These are phyloP conservation scores for Meleagris gallopavo DNA, from an alignment of 2,113 vertebrate species.

Conservation along the genomic window DNA sequence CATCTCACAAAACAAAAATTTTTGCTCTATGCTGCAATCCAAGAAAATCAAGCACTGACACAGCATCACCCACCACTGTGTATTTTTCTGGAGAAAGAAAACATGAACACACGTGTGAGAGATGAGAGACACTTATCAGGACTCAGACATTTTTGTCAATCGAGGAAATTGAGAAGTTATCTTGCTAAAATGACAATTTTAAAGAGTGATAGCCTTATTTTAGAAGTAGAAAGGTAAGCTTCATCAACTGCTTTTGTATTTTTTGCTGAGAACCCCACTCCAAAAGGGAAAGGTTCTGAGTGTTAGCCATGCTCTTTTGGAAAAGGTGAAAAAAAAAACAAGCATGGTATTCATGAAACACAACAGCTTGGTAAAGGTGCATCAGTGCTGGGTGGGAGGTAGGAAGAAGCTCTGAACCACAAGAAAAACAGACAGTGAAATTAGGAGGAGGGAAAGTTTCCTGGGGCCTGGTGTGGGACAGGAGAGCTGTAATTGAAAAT, in stretches of 20 bases:
- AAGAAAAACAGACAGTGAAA: not conserved
- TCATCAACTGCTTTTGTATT: not conserved
- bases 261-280: not conserved
- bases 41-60: not conserved
- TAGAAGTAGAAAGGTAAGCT: not conserved
- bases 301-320: not conserved
- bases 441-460: not conserved
- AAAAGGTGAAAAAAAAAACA: not conserved
- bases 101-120: not conserved
- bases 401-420: not conserved
- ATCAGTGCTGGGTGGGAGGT: not conserved
- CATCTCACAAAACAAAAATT: not conserved
- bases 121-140: not conserved
- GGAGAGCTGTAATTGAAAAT: not conserved
- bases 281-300: not conserved
- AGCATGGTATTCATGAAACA: not conserved
- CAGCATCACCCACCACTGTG: accelerated
- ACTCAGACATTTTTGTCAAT: not conserved
- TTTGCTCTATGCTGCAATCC: not conserved
- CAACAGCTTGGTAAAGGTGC: not conserved
- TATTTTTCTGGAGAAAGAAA: not conserved
- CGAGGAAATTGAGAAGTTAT: not conserved
- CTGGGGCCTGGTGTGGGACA: not conserved
- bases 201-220: not conserved
- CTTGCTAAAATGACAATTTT: not conserved